Percentiles rank a stretch among this genome's conserved stretches.
Evolutionary conservation across 1,140 invertebrate species (phyloP).

Genomic region (Venturia canescens): DNA sequence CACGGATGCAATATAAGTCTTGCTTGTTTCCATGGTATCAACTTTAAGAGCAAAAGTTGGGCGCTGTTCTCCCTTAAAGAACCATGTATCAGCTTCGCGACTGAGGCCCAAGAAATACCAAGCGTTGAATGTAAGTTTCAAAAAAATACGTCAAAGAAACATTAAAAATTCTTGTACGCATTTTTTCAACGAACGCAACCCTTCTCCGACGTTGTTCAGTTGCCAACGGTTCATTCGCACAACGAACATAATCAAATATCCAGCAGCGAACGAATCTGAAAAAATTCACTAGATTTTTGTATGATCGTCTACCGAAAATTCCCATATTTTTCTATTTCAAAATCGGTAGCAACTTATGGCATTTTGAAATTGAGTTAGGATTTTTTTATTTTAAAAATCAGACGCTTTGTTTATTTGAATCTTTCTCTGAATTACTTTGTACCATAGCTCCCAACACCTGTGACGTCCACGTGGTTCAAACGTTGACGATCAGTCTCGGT

Average conservation of each 20-base stretch:
- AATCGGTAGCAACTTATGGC: too few relatives aligned
- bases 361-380: too few relatives aligned
- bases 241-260: too few relatives aligned
- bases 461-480: slow-evolving; percentile 89
- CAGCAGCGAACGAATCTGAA: too few relatives aligned
- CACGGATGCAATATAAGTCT: slow-evolving; percentile 94
- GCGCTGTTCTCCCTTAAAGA: slow-evolving; percentile 96
- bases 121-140: slow-evolving; percentile 80
- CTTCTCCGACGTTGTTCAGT: too few relatives aligned
- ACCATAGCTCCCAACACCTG: slow-evolving; percentile 69
- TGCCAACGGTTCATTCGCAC: too few relatives aligned
- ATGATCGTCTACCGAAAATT: too few relatives aligned
- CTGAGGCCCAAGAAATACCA: slow-evolving; percentile 92
- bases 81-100: slow-evolving; percentile 96
- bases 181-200: neutral
- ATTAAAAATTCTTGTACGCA: slow-evolving; percentile 25
- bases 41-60: slow-evolving; percentile 98
- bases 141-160: slow-evolving; percentile 7
- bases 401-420: too few relatives aligned
- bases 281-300: too few relatives aligned
- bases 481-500: slow-evolving; percentile 92
- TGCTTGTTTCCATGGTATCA: slow-evolving; percentile 98
- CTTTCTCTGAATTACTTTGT: too few relatives aligned
- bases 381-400: too few relatives aligned
- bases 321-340: too few relatives aligned